Evolutionary conservation across 2,888 invertebrate species (phyloP).

Genomic region (Diplazon laetatorius): DNA sequence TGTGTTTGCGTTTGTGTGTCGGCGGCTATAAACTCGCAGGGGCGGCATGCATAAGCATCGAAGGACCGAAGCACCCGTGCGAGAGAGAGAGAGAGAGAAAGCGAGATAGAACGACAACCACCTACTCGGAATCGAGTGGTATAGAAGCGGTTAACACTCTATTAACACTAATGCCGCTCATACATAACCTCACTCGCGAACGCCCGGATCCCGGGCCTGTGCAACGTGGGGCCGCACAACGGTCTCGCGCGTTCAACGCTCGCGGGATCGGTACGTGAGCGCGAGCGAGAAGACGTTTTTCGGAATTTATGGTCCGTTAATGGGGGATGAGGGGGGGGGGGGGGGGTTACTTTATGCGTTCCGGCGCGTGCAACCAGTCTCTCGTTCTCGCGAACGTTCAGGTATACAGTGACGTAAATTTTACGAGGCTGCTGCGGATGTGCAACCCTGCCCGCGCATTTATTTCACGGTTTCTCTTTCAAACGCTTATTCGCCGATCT

Average conservation of each 20-base stretch:
- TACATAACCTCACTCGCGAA: slow-evolving; percentile 79
- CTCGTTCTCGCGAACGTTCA: slow-evolving; percentile 71
- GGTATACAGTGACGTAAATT: slow-evolving; percentile 75
- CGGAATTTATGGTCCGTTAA: slow-evolving; percentile 81
- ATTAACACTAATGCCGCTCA: slow-evolving; percentile 82
- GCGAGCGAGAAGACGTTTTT: slow-evolving; percentile 59
- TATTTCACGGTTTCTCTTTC: slow-evolving; percentile 34
- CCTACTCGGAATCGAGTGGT: slow-evolving; percentile 76
- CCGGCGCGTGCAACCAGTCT: slow-evolving; percentile 73
- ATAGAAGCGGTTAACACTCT: slow-evolving; percentile 82
- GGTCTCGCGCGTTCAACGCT: slow-evolving; percentile 32
- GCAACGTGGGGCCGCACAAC: slow-evolving; percentile 39
- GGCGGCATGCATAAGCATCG: slow-evolving; percentile 71
- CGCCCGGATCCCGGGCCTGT: slow-evolving; percentile 51
- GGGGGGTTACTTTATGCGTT: slow-evolving; percentile 81
- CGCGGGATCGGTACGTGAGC: slow-evolving; percentile 45
- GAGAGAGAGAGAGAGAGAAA: too few relatives aligned
- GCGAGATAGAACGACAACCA: too few relatives aligned
- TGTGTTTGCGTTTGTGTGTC: too few relatives aligned
- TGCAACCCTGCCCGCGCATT: slow-evolving; percentile 59
- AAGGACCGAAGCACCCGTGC: too few relatives aligned
- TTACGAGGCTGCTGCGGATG: slow-evolving; percentile 68
- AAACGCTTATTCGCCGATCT: slow-evolving; percentile 9
- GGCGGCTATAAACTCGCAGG: slow-evolving; percentile 36
- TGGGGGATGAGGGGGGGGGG: too few relatives aligned